Evolutionary conservation across 1,140 invertebrate species (phyloP).

Genomic region (Chlorops oryzae): DNA sequence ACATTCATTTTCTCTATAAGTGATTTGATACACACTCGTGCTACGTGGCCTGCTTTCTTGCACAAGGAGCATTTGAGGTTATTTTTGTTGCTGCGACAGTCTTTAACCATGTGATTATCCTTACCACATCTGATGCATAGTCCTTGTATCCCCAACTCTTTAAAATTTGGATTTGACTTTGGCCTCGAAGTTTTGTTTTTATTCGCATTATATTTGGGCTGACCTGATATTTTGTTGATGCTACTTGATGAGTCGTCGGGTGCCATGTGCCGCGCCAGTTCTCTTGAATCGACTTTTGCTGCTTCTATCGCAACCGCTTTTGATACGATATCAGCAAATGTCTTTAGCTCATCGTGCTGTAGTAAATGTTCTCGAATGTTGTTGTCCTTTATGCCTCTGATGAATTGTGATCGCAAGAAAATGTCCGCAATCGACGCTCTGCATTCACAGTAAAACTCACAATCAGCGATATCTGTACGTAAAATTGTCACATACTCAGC

Average conservation of each 20-base stretch:
- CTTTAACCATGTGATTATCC: constrained; percentile 2
- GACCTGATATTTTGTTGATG: constrained; percentile 8
- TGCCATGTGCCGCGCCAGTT: background rate
- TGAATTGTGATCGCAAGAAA: background rate
- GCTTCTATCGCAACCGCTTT: constrained; percentile 6
- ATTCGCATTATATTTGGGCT: background rate
- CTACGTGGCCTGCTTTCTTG: constrained; percentile 4
- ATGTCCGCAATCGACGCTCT: background rate
- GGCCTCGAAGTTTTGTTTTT: background rate
- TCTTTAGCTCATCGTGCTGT: background rate
- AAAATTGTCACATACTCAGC: constrained; percentile 1
- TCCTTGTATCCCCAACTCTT: background rate
- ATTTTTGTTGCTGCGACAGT: background rate
- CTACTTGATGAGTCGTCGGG: background rate
- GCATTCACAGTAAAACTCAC: background rate
- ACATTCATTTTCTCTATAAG: background rate
- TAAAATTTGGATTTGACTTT: constrained; percentile 2
- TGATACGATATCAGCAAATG: constrained; percentile 1
- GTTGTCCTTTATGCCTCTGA: constrained; percentile 2
- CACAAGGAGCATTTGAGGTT: background rate
- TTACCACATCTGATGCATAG: constrained; percentile 7
- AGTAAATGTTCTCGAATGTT: constrained; percentile 3
- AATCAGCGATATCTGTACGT: background rate
- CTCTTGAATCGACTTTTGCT: constrained; percentile 1
- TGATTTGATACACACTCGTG: background rate